phyloP scores from a whole-genome alignment of 2,113 vertebrate genomes.

The Pongo pygmaeus region DNA sequence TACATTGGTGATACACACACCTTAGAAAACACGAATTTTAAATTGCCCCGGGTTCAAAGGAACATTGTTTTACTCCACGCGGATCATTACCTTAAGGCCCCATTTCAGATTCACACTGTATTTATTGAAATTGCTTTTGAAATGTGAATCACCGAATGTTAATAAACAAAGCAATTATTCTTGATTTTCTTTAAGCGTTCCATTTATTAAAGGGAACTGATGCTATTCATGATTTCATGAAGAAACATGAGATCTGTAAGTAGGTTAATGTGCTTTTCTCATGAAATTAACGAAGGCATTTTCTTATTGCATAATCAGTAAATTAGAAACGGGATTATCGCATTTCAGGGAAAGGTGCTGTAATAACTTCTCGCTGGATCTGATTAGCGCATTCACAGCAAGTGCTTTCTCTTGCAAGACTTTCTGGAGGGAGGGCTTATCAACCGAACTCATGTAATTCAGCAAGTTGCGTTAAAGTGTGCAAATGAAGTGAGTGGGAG shows the following conservation, averaged over 20 bases:
- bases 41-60: slow-evolving; percentile 1
- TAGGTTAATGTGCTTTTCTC: slow-evolving; percentile 49
- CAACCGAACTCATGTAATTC: neutral
- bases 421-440: neutral
- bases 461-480: neutral
- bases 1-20: neutral
- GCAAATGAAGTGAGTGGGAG: neutral
- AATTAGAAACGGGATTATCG: slow-evolving; percentile 41
- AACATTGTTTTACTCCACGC: neutral
- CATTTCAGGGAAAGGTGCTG: slow-evolving; percentile 49
- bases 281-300: slow-evolving; percentile 47
- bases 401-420: neutral
- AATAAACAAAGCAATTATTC: slow-evolving; percentile 69
- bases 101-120: neutral
- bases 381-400: slow-evolving; percentile 39
- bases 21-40: neutral
- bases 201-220: slow-evolving; percentile 55
- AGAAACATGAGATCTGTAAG: slow-evolving; percentile 46
- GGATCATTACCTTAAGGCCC: slow-evolving; percentile 8
- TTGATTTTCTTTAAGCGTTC: slow-evolving; percentile 49
- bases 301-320: slow-evolving; percentile 63
- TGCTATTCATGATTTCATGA: slow-evolving; percentile 31
- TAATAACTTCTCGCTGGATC: neutral
- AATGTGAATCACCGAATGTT: slow-evolving; percentile 66
- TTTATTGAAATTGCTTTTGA: slow-evolving; percentile 68